These are phyloP conservation scores for Apolygus lucorum DNA, from an alignment of 1,140 invertebrate species.

Conservation along the genomic window DNA sequence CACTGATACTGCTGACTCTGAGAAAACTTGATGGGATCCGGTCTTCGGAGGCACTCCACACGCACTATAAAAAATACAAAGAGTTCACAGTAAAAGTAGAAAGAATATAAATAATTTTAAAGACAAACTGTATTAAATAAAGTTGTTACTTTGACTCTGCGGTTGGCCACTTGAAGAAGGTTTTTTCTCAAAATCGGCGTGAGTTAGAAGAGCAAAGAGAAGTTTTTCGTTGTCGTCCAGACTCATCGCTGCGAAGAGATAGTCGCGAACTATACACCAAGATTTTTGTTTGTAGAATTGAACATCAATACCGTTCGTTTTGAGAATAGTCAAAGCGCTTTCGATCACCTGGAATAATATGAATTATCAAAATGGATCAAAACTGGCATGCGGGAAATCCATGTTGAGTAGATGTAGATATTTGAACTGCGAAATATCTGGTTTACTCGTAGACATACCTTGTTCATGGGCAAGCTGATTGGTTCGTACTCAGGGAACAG, in stretches of 20 bases:
- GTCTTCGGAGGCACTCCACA: background rate
- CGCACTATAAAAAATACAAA: background rate
- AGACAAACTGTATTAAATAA: too few species aligned
- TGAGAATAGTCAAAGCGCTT: conserved; percentile 75
- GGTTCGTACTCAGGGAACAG: conserved; percentile 78
- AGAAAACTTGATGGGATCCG: background rate
- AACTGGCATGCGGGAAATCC: too few species aligned
- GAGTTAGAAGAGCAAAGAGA: conserved; percentile 50
- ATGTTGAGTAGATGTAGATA: too few species aligned
- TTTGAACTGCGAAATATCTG: too few species aligned
- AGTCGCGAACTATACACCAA: conserved; percentile 91
- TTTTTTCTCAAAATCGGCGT: background rate
- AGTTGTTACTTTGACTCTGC: background rate
- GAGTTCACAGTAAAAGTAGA: too few species aligned
- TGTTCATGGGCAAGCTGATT: conserved; percentile 80
- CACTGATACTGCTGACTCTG: conserved; percentile 2
- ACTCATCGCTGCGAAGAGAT: conserved; percentile 69
- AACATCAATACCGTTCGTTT: conserved; percentile 69
- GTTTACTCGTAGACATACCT: too few species aligned
- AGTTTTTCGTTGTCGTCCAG: conserved; percentile 54
- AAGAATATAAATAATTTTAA: too few species aligned
- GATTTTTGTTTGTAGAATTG: conserved; percentile 82
- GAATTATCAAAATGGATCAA: too few species aligned
- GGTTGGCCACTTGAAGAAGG: background rate
- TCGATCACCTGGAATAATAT: conserved; percentile 71